phyloP scores from a whole-genome alignment of 1,140 invertebrate species.

The Drosophila mayri region DNA sequence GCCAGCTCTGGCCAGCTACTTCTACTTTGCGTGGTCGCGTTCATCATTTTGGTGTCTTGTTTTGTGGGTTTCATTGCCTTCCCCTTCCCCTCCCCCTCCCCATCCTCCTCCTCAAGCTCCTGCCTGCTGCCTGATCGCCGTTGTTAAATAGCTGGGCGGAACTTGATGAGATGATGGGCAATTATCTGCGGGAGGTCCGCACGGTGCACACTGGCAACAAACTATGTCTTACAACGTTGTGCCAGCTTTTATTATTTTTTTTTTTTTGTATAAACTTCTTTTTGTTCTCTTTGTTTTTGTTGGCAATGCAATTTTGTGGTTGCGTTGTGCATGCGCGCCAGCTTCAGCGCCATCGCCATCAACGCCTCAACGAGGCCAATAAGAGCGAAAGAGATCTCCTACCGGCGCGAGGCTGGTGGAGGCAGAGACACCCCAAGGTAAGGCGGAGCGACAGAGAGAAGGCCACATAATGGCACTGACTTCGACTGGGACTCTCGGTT shows the following conservation, averaged over 20 bases:
- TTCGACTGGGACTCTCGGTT: not conserved
- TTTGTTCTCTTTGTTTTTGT: not conserved
- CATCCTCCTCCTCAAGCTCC: not conserved
- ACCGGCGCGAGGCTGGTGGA: not conserved
- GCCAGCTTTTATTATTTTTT: constrained; percentile 24
- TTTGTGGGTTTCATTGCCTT: constrained; percentile 79
- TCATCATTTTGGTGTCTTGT: constrained; percentile 83
- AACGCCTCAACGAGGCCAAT: constrained; percentile 84
- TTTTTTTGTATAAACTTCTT: constrained; percentile 1
- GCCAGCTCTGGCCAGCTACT: constrained; percentile 58
- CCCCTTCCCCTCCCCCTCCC: not conserved
- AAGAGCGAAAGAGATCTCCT: not conserved
- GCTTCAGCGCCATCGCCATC: constrained; percentile 85
- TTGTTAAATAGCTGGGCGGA: constrained; percentile 82
- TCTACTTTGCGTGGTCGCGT: constrained; percentile 80
- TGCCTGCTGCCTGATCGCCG: constrained; percentile 3
- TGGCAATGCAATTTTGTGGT: constrained; percentile 67
- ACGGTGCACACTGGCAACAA: constrained; percentile 57
- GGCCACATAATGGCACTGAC: constrained; percentile 2
- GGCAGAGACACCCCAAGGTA: not conserved
- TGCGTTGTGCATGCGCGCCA: constrained; percentile 83
- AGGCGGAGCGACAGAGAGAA: not conserved
- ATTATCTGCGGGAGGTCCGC: constrained; percentile 83
- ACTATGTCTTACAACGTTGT: constrained; percentile 78
- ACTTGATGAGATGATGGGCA: constrained; percentile 84